A percentile compares a stretch with the other conserved stretches of the same genome.
Evolutionary conservation across 2,797 vertebrate species (phyloP).

Genomic region (Limosa lapponica): DNA sequence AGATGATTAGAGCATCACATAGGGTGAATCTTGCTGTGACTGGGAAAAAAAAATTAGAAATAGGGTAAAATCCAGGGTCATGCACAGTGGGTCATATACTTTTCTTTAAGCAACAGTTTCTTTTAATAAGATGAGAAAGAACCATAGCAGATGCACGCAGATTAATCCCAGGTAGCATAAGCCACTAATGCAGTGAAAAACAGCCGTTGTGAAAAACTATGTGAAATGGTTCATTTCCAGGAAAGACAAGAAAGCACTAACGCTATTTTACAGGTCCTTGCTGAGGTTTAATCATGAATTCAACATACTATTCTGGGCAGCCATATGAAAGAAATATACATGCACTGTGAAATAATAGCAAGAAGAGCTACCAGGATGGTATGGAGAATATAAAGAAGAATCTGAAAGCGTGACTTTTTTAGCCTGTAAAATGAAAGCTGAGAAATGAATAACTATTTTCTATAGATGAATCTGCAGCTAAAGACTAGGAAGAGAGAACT

Average conservation of each 20-base stretch:
- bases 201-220: not conserved
- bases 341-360: not conserved
- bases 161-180: not conserved
- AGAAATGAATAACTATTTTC: not conserved
- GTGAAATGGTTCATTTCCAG: not conserved
- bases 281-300: not conserved
- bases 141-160: not conserved
- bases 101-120: not conserved
- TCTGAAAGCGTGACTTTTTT: not conserved
- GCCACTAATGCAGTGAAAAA: not conserved
- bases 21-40: not conserved
- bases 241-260: not conserved
- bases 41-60: not conserved
- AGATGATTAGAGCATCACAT: not conserved
- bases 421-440: not conserved
- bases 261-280: not conserved
- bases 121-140: not conserved
- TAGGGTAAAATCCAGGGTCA: not conserved
- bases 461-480: not conserved
- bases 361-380: not conserved
- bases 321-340: not conserved
- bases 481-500: not conserved
- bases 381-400: not conserved
- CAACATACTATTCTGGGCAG: not conserved
- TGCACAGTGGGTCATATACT: not conserved